Evolutionary conservation across 1,140 invertebrate species (phyloP).

Genomic region (Anadara kagoshimensis): DNA sequence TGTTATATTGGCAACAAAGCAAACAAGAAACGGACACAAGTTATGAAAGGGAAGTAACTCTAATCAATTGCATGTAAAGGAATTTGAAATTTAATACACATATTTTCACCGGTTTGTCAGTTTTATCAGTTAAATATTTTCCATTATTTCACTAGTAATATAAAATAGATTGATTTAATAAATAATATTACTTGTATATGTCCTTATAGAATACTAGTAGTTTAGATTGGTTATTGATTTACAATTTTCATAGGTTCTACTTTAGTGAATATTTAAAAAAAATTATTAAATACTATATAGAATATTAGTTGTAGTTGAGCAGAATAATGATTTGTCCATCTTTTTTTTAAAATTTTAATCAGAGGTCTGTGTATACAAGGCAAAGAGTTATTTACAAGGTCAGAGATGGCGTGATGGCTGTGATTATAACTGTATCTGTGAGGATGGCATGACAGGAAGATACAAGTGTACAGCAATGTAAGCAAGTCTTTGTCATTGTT

Average conservation of each 20-base stretch:
- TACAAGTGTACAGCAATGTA: constrained; percentile 54
- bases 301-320: no score
- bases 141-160: no score
- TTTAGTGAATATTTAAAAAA: constrained; percentile 1
- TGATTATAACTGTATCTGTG: constrained; percentile 50
- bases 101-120: no score
- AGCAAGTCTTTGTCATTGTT: not conserved
- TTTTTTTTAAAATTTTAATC: constrained; percentile 1
- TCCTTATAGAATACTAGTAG: not conserved
- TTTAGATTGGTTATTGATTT: not conserved
- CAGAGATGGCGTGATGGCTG: constrained; percentile 55
- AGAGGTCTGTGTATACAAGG: constrained; percentile 55
- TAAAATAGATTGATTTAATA: no score
- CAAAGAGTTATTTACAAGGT: constrained; percentile 44
- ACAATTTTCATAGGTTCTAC: no score
- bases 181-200: not conserved
- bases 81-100: no score
- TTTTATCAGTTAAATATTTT: no score
- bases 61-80: no score
- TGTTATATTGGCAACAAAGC: no score
- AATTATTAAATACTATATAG: no score
- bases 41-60: no score
- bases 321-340: not conserved
- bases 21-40: no score
- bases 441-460: constrained; percentile 37